phyloP scores from a whole-genome alignment of 2,113 vertebrate genomes.

The Pipa parva region DNA sequence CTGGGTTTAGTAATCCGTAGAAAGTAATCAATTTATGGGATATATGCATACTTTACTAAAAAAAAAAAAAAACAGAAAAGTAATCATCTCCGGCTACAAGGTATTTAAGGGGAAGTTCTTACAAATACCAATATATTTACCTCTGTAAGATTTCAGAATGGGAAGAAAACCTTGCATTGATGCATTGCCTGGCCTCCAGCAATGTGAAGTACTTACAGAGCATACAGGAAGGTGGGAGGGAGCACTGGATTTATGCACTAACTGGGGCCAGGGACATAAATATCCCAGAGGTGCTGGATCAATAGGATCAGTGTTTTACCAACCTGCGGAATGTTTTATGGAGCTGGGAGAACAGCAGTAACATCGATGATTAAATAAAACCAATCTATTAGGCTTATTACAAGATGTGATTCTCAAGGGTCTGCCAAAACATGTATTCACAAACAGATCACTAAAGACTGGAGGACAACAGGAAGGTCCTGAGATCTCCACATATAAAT shows the following conservation, averaged over 20 bases:
- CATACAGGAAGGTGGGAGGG: constrained; percentile 26
- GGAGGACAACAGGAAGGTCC: not conserved
- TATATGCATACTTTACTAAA: no score
- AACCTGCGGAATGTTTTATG: constrained; percentile 70
- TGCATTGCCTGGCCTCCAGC: constrained; percentile 19
- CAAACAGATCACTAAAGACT: not conserved
- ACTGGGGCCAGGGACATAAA: constrained; percentile 65
- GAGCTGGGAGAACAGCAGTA: constrained; percentile 55
- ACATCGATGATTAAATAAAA: constrained; percentile 72
- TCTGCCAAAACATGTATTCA: constrained; percentile 6
- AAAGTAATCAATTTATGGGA: no score
- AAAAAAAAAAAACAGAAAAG: no score
- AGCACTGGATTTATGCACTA: constrained; percentile 53
- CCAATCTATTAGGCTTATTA: constrained; percentile 73
- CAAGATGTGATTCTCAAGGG: constrained; percentile 11
- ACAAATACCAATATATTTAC: no score
- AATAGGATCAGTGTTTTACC: constrained; percentile 69
- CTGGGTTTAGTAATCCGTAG: no score
- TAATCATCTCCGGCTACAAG: no score
- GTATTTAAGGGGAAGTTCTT: no score
- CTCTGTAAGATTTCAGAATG: not conserved
- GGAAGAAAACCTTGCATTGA: not conserved
- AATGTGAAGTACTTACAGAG: constrained; percentile 21
- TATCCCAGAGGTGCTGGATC: constrained; percentile 66
- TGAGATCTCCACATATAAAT: not conserved